phyloP scores from a whole-genome alignment of 2,888 invertebrate species.

The Galeruca laticollis region DNA sequence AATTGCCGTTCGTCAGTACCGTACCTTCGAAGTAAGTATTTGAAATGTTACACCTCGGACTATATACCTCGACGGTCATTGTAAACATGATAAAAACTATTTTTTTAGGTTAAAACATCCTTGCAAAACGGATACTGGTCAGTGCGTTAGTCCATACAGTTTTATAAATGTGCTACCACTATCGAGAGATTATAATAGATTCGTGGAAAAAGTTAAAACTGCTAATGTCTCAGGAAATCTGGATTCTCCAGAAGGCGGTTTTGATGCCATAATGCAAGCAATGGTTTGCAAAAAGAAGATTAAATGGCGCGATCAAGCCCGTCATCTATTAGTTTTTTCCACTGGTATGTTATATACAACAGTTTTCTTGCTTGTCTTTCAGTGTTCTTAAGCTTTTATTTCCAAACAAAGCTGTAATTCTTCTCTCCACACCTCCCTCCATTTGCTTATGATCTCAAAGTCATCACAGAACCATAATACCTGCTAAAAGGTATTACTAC shows the following conservation, averaged over 20 bases:
- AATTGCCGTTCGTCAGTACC: slow-evolving; percentile 73
- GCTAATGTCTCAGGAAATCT: slow-evolving; percentile 70
- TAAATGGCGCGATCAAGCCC: slow-evolving; percentile 82
- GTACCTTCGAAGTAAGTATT: slow-evolving; percentile 63
- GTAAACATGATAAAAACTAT: background rate
- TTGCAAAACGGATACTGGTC: slow-evolving; percentile 58
- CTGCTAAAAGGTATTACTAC: background rate
- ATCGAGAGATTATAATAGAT: slow-evolving; percentile 69
- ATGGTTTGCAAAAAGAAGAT: slow-evolving; percentile 78
- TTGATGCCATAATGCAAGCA: slow-evolving; percentile 90
- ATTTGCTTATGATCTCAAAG: background rate
- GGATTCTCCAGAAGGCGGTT: slow-evolving; percentile 78
- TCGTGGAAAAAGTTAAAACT: slow-evolving; percentile 63
- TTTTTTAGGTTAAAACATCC: slow-evolving; percentile 53
- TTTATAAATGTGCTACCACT: slow-evolving; percentile 81
- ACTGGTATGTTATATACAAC: slow-evolving; percentile 67
- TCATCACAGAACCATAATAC: too few relatives aligned
- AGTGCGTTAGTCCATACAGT: slow-evolving; percentile 74
- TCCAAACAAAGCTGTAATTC: background rate
- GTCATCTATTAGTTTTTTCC: slow-evolving; percentile 80
- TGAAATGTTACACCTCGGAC: background rate
- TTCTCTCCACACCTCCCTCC: background rate
- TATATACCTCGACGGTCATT: too few relatives aligned
- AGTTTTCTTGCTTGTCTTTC: too few relatives aligned
- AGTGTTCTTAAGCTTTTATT: too few relatives aligned